These are phyloP conservation scores for Bombylius discolor DNA, from an alignment of 2,888 invertebrate species.

Conservation along the genomic window DNA sequence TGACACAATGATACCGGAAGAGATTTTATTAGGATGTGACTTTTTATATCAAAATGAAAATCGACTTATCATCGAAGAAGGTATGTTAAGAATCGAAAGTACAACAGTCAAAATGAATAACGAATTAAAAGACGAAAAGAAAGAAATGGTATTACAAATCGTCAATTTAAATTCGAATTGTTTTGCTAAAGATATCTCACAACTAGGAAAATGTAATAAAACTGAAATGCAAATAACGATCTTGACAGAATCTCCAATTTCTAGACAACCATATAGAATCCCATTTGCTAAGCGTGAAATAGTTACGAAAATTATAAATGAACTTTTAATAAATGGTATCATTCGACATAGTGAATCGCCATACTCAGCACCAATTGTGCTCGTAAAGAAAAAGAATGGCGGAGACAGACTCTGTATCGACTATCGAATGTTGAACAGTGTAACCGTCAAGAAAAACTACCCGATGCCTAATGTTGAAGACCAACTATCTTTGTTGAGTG, in stretches of 20 bases:
- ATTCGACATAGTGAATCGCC: neutral
- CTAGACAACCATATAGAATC: neutral
- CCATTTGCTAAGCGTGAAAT: neutral
- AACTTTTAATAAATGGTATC: neutral
- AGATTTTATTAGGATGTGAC: slow-evolving; percentile 4
- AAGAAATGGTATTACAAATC: neutral
- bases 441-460: neutral
- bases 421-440: neutral
- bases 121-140: neutral
- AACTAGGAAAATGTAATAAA: neutral
- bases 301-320: neutral
- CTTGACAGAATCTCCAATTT: neutral
- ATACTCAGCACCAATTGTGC: neutral
- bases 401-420: neutral
- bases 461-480: neutral
- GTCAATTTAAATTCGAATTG: neutral
- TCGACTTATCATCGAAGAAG: slow-evolving; percentile 2
- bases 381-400: neutral
- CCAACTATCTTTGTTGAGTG: neutral
- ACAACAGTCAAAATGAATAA: neutral
- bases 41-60: neutral
- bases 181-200: neutral
- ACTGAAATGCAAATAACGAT: neutral
- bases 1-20: neutral
- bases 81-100: neutral